phyloP scores from a whole-genome alignment of 2,113 vertebrate genomes.

The Colinus virginianus region DNA sequence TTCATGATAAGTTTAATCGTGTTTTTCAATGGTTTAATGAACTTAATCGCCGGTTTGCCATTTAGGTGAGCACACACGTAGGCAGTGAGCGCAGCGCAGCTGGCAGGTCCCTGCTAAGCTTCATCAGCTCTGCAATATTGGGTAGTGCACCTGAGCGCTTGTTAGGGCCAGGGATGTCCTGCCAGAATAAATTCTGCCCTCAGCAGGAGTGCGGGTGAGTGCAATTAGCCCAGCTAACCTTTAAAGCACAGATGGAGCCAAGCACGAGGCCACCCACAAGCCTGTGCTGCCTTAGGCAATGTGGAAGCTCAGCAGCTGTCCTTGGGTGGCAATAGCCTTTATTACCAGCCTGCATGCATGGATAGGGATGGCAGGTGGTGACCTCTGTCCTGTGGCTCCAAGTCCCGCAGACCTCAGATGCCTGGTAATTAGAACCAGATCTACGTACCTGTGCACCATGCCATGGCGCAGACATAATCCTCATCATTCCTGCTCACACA shows the following conservation, averaged over 20 bases:
- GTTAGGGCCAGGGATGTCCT: not conserved
- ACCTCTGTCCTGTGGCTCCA: not conserved
- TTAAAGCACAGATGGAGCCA: not conserved
- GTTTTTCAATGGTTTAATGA: not conserved
- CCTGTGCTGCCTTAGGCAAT: not conserved
- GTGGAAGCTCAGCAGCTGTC: not conserved
- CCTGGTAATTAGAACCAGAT: not conserved
- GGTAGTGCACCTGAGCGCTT: not conserved
- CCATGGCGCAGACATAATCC: not conserved
- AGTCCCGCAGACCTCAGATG: not conserved
- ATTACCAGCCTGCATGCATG: not conserved
- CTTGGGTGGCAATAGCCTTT: not conserved
- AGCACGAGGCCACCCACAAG: not conserved
- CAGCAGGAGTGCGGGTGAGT: accelerated
- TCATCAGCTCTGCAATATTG: not conserved
- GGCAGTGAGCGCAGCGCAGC: not conserved
- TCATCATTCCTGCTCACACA: not conserved
- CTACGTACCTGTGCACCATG: not conserved
- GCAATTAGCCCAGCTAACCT: not conserved
- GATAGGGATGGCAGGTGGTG: not conserved
- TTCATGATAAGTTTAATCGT: not conserved
- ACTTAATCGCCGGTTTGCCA: not conserved
- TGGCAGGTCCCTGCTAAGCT: not conserved
- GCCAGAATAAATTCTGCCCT: not conserved
- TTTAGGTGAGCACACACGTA: accelerated